Percentiles rank a stretch among this genome's conserved stretches.
Conservation (phyloP, 2,888 invertebrate genomes). For the Oxytorus armatus region DNA sequence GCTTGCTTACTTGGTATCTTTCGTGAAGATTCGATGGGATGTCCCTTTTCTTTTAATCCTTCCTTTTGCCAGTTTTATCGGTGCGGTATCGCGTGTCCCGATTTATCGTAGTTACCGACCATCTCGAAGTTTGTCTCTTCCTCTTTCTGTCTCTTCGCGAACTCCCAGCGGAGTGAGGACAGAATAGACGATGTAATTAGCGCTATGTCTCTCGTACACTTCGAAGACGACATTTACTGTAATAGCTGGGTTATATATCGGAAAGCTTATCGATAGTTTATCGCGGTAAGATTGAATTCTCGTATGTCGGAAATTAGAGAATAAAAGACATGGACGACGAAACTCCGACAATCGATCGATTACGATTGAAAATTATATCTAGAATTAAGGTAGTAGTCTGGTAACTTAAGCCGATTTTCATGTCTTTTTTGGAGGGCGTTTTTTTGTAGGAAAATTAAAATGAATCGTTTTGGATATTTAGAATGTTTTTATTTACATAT, state of each 20-base stretch:
- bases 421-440: too few relatives aligned
- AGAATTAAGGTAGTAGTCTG: too few relatives aligned
- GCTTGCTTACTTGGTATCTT: neutral
- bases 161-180: constrained; percentile 36
- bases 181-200: constrained; percentile 56
- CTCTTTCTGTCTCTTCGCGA: neutral
- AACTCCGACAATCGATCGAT: too few relatives aligned
- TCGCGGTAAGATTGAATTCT: neutral
- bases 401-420: too few relatives aligned
- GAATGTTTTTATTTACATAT: too few relatives aligned
- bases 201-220: constrained; percentile 14
- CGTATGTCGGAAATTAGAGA: neutral
- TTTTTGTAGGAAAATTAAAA: too few relatives aligned
- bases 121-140: neutral
- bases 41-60: neutral
- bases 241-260: neutral
- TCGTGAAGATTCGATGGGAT: constrained; percentile 9
- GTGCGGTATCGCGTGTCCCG: constrained; percentile 45
- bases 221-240: neutral
- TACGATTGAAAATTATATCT: too few relatives aligned
- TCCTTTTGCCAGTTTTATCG: constrained; percentile 34
- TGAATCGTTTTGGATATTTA: too few relatives aligned
- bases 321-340: too few relatives aligned
- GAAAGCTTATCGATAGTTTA: neutral
- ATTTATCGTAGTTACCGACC: constrained; percentile 28